These are phyloP conservation scores for Clinocottus analis DNA, from an alignment of 2,113 vertebrate genomes.

Conservation along the genomic window DNA sequence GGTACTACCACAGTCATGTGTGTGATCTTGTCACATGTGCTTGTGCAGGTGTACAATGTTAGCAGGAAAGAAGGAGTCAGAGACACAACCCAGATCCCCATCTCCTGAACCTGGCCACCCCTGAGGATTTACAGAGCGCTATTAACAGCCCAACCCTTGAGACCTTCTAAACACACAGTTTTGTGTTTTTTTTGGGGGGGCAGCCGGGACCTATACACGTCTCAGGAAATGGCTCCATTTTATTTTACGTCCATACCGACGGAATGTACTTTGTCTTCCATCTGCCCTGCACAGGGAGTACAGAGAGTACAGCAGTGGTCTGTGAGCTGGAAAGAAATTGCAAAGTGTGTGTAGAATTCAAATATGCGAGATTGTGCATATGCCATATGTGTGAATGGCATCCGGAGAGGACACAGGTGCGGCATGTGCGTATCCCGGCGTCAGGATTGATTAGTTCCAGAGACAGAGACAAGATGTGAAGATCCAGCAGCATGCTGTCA, in stretches of 20 bases:
- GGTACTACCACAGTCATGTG: constrained; percentile 30
- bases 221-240: constrained; percentile 41
- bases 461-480: constrained; percentile 72
- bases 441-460: constrained; percentile 83
- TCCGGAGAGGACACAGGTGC: constrained; percentile 64
- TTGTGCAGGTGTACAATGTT: constrained; percentile 56
- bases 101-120: constrained; percentile 54
- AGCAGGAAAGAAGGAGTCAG: constrained; percentile 37
- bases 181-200: constrained; percentile 21
- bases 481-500: constrained; percentile 81
- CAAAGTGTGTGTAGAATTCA: not conserved
- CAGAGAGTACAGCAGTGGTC: constrained; percentile 17
- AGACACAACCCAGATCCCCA: constrained; percentile 62
- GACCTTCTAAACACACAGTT: constrained; percentile 61
- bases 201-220: constrained; percentile 25
- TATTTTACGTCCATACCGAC: constrained; percentile 27
- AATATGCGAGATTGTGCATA: not conserved
- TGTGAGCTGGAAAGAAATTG: not conserved
- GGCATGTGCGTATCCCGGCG: constrained; percentile 20
- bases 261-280: constrained; percentile 56
- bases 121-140: constrained; percentile 57
- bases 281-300: constrained; percentile 11
- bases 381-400: constrained; percentile 9
- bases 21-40: constrained; percentile 40
- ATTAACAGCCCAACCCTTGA: constrained; percentile 54